Evolutionary conservation across 30 jellyfish, hydroid and myxozoan genomes (phyloP).

Genomic region (Cassiopea xamachana): DNA sequence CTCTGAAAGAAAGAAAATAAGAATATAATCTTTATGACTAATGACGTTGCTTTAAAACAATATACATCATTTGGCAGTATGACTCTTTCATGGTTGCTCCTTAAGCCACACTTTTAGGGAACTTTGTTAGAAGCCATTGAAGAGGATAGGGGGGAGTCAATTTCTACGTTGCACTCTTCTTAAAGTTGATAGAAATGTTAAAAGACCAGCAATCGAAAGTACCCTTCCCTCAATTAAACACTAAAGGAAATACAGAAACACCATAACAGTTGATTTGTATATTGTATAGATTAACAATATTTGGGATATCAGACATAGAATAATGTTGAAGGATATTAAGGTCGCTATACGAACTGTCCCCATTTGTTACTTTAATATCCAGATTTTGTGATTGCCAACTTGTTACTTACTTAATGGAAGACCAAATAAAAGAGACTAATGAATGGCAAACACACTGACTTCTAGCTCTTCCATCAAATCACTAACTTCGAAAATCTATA

Average conservation of each 20-base stretch:
- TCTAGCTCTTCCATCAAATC: conserved; percentile 8
- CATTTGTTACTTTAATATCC: background rate
- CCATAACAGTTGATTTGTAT: background rate
- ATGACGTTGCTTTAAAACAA: background rate
- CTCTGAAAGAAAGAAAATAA: conserved; percentile 14
- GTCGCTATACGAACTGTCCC: background rate
- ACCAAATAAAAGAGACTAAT: conserved; percentile 10
- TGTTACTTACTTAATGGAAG: background rate
- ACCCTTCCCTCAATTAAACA: background rate
- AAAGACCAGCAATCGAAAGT: background rate
- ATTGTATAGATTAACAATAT: background rate
- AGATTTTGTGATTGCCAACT: background rate
- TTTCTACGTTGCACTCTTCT: background rate
- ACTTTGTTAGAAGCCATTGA: background rate
- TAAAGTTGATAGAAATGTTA: background rate
- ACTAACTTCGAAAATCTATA: conserved; percentile 2
- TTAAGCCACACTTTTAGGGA: background rate
- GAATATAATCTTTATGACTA: background rate
- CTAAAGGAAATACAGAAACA: background rate
- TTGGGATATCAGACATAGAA: conserved; percentile 5
- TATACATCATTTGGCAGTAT: background rate
- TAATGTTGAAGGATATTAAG: background rate
- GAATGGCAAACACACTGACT: conserved; percentile 4
- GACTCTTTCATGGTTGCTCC: background rate
- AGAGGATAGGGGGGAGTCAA: background rate